Evolutionary conservation across 2,888 invertebrate genomes (phyloP).

Genomic region (Plebejus argus): DNA sequence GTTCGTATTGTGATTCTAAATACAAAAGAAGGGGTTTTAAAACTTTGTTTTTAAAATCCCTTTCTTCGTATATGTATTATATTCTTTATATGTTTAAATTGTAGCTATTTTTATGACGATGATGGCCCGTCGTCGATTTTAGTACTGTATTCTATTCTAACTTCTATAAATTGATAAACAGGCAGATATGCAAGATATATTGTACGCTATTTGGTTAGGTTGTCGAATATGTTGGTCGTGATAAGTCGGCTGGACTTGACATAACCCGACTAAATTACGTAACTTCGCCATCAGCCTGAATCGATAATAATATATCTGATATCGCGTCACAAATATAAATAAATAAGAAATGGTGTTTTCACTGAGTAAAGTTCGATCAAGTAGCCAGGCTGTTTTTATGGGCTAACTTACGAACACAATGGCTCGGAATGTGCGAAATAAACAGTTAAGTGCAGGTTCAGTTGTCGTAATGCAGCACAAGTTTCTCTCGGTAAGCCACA

Average conservation of each 20-base stretch:
- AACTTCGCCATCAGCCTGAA: neutral
- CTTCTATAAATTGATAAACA: neutral
- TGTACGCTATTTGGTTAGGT: neutral
- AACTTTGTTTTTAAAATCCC: neutral
- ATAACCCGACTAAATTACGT: neutral
- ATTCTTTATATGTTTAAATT: too few species aligned
- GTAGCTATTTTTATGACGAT: neutral
- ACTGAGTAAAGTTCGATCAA: conserved; percentile 3
- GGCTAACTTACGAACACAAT: conserved; percentile 51
- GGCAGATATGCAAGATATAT: too few species aligned
- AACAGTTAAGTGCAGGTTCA: conserved; percentile 77
- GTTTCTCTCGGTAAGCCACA: conserved; percentile 65
- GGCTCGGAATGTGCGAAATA: conserved; percentile 73
- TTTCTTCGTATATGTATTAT: neutral
- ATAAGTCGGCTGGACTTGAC: neutral
- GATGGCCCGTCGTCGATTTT: neutral
- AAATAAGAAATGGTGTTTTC: neutral
- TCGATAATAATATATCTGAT: neutral
- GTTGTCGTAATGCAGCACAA: conserved; percentile 68
- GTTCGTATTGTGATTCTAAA: neutral
- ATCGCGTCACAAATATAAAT: neutral
- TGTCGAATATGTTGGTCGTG: neutral
- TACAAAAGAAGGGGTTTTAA: neutral
- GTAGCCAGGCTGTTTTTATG: conserved; percentile 44
- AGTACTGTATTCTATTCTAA: neutral